These are phyloP conservation scores for Crypturellus undulatus DNA, from an alignment of 2,113 vertebrate genomes.

Conservation along the genomic window DNA sequence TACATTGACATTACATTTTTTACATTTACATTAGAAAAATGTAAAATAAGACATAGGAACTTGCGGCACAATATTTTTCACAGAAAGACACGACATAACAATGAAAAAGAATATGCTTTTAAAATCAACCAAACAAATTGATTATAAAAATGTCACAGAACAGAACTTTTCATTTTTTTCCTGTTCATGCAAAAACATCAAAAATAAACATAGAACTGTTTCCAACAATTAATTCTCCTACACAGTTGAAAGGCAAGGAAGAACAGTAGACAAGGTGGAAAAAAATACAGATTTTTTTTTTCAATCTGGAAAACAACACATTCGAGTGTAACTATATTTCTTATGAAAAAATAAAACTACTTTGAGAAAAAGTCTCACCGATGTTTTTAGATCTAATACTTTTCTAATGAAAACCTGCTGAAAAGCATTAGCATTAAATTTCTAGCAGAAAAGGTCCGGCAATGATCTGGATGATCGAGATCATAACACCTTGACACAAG, in stretches of 20 bases:
- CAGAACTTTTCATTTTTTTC: neutral
- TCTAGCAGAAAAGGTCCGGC: fast-evolving
- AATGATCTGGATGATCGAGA: neutral
- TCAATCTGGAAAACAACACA: neutral
- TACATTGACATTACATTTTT: too few species aligned
- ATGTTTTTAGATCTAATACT: neutral
- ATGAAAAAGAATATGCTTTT: fast-evolving
- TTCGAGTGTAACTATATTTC: neutral
- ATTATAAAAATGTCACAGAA: neutral
- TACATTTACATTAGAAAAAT: too few species aligned
- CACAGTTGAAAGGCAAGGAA: neutral
- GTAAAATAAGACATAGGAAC: neutral
- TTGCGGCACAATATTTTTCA: neutral
- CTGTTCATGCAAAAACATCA: neutral
- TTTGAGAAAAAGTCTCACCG: neutral
- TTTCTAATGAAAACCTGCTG: neutral
- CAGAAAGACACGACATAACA: neutral
- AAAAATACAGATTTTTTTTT: neutral
- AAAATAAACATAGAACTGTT: neutral
- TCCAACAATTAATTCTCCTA: neutral
- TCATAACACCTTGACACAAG: neutral
- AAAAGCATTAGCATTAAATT: neutral
- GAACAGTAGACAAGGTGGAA: neutral
- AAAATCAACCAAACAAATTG: neutral
- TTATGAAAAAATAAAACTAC: neutral